Evolutionary conservation across 2,888 invertebrate genomes (phyloP).

Genomic region (Drosophila crucigera): DNA sequence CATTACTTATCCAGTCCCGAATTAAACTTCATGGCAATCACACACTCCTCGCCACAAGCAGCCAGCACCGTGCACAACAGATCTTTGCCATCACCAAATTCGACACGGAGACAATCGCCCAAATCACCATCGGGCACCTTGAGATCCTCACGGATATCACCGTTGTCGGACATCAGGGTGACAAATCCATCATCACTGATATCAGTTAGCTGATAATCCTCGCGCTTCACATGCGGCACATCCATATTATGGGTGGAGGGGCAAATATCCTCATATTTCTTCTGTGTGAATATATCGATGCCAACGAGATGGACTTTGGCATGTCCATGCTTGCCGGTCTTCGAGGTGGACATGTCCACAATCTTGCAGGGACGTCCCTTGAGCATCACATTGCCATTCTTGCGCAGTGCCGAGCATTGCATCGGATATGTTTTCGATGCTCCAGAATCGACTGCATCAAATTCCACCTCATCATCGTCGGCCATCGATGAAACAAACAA

Average conservation of each 20-base stretch:
- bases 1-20: conserved; percentile 95
- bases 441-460: conserved; percentile 97
- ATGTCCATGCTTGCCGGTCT: conserved; percentile 99
- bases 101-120: conserved; percentile 93
- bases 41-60: conserved; percentile 96
- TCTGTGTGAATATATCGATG: conserved; percentile 94
- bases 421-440: conserved; percentile 98
- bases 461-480: conserved; percentile 86
- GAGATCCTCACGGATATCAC: conserved; percentile 97
- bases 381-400: conserved; percentile 99
- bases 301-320: conserved; percentile 99
- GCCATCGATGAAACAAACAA: conserved; percentile 39
- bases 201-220: conserved; percentile 98
- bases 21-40: conserved; percentile 97
- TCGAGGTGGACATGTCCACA: conserved; percentile 99
- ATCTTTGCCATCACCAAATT: conserved; percentile 95
- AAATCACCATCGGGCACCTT: conserved; percentile 98
- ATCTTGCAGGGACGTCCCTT: conserved; percentile 99
- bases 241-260: conserved; percentile 99
- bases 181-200: conserved; percentile 96
- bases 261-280: conserved; percentile 98
- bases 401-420: conserved; percentile 99
- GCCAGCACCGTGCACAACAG: conserved; percentile 96
- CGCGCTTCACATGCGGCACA: conserved; percentile 99
- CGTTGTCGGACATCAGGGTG: conserved; percentile 97